Base-by-base conservation (phyloP, 2,797 vertebrate species). In the Natrix natrix region DNA sequence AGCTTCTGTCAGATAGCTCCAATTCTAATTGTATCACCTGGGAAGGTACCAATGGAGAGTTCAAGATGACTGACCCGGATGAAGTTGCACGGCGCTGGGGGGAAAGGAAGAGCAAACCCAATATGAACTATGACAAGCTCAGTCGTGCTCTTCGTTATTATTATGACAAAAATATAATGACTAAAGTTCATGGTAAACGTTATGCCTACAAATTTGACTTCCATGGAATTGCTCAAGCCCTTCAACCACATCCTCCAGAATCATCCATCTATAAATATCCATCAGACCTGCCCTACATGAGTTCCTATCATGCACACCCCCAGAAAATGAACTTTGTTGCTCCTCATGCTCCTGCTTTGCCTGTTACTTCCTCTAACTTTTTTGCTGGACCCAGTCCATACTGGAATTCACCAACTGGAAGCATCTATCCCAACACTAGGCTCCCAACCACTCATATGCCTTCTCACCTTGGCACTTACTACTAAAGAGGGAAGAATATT, bases 111-210 rank as follows among this genome's bases (percentile, higher is more conserved):
- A 98, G 98, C 97, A 99, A 99, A 60, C 98, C 98, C 95, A 98
- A 99, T 96, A 99, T 99, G 98, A 99, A 99, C 98, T 99, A 99
- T 11, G 98, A 99, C 95, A 99, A 99, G 95, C 98, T 99, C 93
- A 99, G 98, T 96, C 98, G 98, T 0, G 98, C 98, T 0, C 97
- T 99, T 78, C 98, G 98, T 94, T 99, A 99, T 97, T 99, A 99
- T 96, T 99, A 99, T 0, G 98, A 99, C 96, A 99, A 99, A 96
- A 99, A 99, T 97, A 99, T 99, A 98, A 99, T 99, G 98, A 99
- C 98, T 97, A 99, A 99, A 92, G 98, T 99, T 92, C 98, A 99
- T 0, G 98, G 98, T 93, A 99, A 99, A 96, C 98, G 98, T 94
- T 99, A 99, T 0, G 98, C 98, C 95, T 98, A 99, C 97, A 99